These are phyloP conservation scores for Parnassius mnemosyne DNA, from an alignment of 2,888 invertebrate species.

Conservation along the genomic window DNA sequence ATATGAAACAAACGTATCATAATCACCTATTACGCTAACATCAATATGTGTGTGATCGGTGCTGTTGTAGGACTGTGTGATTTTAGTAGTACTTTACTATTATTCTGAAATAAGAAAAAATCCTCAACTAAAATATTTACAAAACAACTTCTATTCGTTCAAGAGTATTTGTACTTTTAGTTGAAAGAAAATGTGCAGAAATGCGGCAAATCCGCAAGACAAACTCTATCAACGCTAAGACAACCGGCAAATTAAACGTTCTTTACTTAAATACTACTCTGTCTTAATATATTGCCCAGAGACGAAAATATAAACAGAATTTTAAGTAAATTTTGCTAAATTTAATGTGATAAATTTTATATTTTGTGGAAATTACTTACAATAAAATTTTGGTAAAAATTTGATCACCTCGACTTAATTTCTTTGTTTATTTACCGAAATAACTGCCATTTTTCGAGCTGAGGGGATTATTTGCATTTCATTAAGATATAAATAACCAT, in stretches of 20 bases:
- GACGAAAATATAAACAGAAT: not conserved
- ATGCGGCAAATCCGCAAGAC: slow-evolving; percentile 16
- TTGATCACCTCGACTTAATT: too few species aligned
- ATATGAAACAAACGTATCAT: too few species aligned
- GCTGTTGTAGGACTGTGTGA: too few species aligned
- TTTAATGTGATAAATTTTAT: too few species aligned
- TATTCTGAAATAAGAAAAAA: not conserved
- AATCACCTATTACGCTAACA: too few species aligned
- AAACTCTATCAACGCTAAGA: slow-evolving; percentile 15
- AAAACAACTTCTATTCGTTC: not conserved
- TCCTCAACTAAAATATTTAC: not conserved
- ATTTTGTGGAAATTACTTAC: too few species aligned
- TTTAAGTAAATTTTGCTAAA: not conserved
- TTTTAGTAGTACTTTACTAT: not conserved
- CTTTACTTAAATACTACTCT: slow-evolving; percentile 1
- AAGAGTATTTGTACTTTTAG: not conserved
- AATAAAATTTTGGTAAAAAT: too few species aligned
- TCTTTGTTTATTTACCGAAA: too few species aligned
- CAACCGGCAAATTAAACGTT: slow-evolving; percentile 20
- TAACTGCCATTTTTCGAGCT: too few species aligned
- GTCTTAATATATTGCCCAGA: not conserved
- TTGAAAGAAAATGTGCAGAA: slow-evolving; percentile 12
- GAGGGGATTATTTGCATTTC: too few species aligned
- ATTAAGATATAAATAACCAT: too few species aligned
- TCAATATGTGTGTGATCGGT: too few species aligned